Conservation (phyloP, 2,797 vertebrate species). For the Chromobotia macracanthus region DNA sequence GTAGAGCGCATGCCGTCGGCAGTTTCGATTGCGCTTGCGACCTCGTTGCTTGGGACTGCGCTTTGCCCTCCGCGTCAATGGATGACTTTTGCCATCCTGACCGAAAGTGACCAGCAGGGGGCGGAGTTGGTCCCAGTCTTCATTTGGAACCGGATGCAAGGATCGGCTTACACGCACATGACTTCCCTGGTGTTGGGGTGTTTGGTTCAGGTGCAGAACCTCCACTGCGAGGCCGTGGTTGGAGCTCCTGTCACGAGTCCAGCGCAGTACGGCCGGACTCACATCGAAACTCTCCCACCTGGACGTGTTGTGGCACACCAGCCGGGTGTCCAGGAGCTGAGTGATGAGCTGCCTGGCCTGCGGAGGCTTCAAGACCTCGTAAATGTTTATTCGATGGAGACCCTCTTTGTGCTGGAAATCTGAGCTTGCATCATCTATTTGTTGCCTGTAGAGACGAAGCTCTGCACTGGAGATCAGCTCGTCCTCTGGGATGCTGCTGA, state of each 20-base stretch:
- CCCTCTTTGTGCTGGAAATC: constrained; percentile 65
- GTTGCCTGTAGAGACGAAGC: constrained; percentile 91
- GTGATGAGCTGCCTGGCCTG: constrained; percentile 85
- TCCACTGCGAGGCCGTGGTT: constrained; percentile 95
- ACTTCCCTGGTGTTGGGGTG: constrained; percentile 82
- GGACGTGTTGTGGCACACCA: constrained; percentile 90
- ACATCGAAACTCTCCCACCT: constrained; percentile 98
- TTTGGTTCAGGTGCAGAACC: constrained; percentile 86
- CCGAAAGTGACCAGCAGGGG: constrained; percentile 97
- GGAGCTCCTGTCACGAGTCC: constrained; percentile 89
- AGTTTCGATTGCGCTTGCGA: constrained; percentile 93
- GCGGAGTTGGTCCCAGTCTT: constrained; percentile 93
- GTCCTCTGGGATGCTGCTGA: constrained; percentile 94
- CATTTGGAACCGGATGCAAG: constrained; percentile 82
- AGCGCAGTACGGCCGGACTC: constrained; percentile 94
- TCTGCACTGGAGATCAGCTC: constrained; percentile 96
- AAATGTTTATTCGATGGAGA: constrained; percentile 95
- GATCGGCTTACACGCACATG: constrained; percentile 96
- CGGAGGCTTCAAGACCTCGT: constrained; percentile 92
- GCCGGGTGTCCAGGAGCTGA: constrained; percentile 93
- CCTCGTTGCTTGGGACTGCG: constrained; percentile 85
- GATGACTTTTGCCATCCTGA: constrained; percentile 93
- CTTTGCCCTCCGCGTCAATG: constrained; percentile 86
- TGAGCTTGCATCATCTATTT: constrained; percentile 77
- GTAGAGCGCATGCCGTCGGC: constrained; percentile 92